phyloP scores from a whole-genome alignment of 2,797 vertebrate genomes.

The Coendou prehensilis region DNA sequence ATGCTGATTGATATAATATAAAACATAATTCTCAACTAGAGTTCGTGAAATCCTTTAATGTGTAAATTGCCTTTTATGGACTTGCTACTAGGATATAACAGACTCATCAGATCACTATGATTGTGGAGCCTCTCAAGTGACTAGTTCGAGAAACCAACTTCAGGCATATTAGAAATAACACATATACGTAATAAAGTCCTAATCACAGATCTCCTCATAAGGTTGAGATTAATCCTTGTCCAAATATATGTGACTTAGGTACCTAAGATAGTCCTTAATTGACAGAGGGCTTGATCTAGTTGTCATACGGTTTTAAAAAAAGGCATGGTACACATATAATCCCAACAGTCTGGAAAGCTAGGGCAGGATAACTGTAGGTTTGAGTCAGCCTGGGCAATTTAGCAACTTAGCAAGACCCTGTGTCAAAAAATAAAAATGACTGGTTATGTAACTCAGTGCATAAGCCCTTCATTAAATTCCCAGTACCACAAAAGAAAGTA shows the following conservation, averaged over 20 bases:
- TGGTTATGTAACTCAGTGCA: neutral
- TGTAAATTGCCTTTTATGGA: neutral
- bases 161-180: neutral
- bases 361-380: neutral
- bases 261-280: neutral
- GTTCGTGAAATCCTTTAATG: constrained; percentile 10
- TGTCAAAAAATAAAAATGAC: neutral
- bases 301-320: neutral
- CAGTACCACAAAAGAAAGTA: neutral
- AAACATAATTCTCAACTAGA: constrained; percentile 8
- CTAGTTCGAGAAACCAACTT: constrained; percentile 28
- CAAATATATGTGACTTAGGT: neutral
- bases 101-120: neutral
- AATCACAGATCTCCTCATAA: neutral
- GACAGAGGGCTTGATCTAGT: neutral
- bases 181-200: neutral
- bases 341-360: neutral
- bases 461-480: neutral
- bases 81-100: neutral
- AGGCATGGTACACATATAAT: neutral
- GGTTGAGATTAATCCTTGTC: constrained; percentile 23
- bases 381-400: neutral
- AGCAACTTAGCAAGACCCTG: neutral
- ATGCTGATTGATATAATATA: neutral
- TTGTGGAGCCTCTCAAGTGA: neutral